A percentile compares a stretch with the other conserved stretches of the same genome.
These are phyloP conservation scores for Astur gentilis DNA, from an alignment of 2,113 vertebrate genomes.

Conservation along the genomic window DNA sequence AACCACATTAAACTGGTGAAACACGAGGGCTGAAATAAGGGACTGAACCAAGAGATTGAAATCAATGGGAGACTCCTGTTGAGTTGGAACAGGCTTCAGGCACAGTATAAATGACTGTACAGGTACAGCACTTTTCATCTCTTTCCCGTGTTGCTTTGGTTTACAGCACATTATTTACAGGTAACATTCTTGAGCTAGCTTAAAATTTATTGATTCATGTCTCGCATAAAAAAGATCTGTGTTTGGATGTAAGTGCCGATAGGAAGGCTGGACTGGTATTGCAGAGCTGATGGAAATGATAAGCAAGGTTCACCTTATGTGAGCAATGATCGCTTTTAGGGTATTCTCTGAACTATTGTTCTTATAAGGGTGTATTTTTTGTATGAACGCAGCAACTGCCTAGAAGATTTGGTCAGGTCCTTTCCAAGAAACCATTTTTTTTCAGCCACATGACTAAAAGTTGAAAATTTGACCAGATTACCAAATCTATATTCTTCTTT, in stretches of 20 bases:
- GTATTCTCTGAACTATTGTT: background rate
- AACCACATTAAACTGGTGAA: background rate
- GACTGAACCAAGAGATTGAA: background rate
- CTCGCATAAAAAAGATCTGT: background rate
- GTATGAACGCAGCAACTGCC: background rate
- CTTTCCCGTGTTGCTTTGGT: background rate
- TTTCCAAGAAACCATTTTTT: background rate
- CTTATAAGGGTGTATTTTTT: background rate
- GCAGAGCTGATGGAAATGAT: background rate
- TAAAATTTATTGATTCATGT: background rate
- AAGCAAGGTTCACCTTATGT: background rate
- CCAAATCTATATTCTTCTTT: background rate
- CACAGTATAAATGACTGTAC: background rate
- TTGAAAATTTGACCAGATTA: background rate
- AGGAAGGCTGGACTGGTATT: background rate
- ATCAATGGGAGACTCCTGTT: slow-evolving; percentile 1
- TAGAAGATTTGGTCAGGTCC: background rate
- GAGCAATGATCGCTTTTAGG: background rate
- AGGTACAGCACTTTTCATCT: background rate
- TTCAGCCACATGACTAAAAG: background rate
- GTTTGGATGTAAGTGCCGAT: background rate
- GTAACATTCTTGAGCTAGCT: background rate
- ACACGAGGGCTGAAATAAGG: background rate
- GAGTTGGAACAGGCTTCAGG: background rate
- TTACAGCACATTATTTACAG: background rate